Evolutionary conservation across 2,888 invertebrate species (phyloP).

Genomic region (Tetragnatha montana): DNA sequence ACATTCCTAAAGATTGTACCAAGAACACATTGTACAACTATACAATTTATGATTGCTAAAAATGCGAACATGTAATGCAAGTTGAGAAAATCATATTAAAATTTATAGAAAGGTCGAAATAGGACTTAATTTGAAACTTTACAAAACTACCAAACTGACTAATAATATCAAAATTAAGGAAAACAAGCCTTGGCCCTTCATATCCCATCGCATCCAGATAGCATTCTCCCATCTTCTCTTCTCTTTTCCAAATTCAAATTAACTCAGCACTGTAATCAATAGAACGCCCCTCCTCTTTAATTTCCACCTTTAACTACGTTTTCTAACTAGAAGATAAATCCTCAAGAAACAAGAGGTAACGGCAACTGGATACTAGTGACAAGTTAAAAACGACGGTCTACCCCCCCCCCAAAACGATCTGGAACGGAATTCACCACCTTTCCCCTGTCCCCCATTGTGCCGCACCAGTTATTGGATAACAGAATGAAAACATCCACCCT

Average conservation of each 20-base stretch:
- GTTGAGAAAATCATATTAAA: too few species aligned
- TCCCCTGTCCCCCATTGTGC: conserved; percentile 2
- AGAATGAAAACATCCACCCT: conserved; percentile 50
- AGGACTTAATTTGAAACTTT: too few species aligned
- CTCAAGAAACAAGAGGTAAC: not conserved
- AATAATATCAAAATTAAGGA: too few species aligned
- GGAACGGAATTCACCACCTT: conserved; percentile 30
- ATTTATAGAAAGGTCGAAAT: too few species aligned
- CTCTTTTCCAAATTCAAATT: not conserved
- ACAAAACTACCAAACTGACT: too few species aligned
- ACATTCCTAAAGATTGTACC: too few species aligned
- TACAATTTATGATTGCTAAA: too few species aligned
- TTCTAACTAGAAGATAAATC: not conserved
- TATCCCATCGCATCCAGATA: too few species aligned
- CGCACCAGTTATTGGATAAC: conserved; percentile 33
- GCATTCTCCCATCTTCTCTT: too few species aligned
- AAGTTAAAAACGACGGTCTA: not conserved
- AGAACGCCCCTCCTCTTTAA: not conserved
- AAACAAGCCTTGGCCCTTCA: too few species aligned
- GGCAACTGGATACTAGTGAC: conserved; percentile 3
- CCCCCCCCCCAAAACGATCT: conserved; percentile 8
- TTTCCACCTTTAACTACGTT: not conserved
- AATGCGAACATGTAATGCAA: too few species aligned
- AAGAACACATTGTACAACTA: too few species aligned
- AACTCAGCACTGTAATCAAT: not conserved